Evolutionary conservation across 2,113 vertebrate genomes (phyloP).

Genomic region (Pteropus alecto): DNA sequence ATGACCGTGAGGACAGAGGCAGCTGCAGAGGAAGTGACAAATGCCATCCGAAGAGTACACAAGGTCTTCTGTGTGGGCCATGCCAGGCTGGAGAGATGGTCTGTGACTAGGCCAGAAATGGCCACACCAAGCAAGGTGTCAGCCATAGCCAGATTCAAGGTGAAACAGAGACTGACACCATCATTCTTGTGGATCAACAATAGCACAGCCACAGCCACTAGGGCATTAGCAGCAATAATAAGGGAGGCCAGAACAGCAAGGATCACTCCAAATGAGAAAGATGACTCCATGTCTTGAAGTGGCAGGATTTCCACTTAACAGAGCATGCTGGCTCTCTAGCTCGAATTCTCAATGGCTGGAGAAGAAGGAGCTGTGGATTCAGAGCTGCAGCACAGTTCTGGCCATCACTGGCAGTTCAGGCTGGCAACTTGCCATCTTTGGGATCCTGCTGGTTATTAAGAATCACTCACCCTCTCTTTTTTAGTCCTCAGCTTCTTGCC

Average conservation of each 20-base stretch:
- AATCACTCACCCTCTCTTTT: constrained; percentile 11
- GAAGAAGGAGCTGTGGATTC: background rate
- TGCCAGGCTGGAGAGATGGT: constrained; percentile 80
- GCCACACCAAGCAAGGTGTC: constrained; percentile 89
- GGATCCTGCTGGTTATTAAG: background rate
- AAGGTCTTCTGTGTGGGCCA: constrained; percentile 75
- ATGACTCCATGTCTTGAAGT: constrained; percentile 54
- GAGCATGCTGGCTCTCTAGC: background rate
- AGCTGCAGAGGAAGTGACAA: constrained; percentile 86
- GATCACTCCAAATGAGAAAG: constrained; percentile 79
- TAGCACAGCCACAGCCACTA: constrained; percentile 84
- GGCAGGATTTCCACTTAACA: background rate
- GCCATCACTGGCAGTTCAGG: background rate
- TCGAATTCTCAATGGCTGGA: background rate
- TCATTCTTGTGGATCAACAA: constrained; percentile 85
- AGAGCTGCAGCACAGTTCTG: background rate
- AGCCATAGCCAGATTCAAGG: constrained; percentile 90
- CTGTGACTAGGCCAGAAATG: constrained; percentile 84
- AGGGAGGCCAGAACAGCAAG: constrained; percentile 86
- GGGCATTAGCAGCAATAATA: constrained; percentile 87
- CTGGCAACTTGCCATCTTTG: background rate
- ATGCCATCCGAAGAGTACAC: constrained; percentile 90
- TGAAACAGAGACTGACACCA: constrained; percentile 88
- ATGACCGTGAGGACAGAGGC: constrained; percentile 93
- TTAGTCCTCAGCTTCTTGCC: constrained; percentile 34